phyloP scores from a whole-genome alignment of 2,797 vertebrate genomes.

The Sebastes minor region DNA sequence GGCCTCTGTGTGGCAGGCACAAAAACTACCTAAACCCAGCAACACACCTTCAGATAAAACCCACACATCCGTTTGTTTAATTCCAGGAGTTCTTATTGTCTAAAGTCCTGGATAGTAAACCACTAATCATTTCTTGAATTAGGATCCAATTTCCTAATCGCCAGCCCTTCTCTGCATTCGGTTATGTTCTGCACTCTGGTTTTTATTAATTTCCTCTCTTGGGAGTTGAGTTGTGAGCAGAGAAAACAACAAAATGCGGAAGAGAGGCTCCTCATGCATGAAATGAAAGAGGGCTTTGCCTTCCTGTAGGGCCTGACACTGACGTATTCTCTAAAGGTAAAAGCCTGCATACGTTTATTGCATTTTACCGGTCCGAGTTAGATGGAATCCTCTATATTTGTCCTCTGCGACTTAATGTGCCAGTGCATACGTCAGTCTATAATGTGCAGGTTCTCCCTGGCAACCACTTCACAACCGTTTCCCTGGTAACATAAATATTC shows the following conservation, averaged over 20 bases:
- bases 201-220: conserved; percentile 56
- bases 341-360: conserved; percentile 21
- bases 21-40: neutral
- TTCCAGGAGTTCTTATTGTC: conserved; percentile 9
- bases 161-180: conserved; percentile 26
- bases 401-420: conserved; percentile 18
- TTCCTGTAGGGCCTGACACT: conserved; percentile 36
- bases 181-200: conserved; percentile 14
- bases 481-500: conserved; percentile 34
- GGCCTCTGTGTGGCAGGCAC: neutral
- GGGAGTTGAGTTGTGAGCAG: conserved; percentile 45
- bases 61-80: neutral
- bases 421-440: conserved; percentile 8
- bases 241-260: conserved; percentile 41
- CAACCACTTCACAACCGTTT: conserved; percentile 47
- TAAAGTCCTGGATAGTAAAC: conserved; percentile 15
- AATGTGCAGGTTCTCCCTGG: conserved; percentile 15
- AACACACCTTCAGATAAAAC: neutral
- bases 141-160: conserved; percentile 56
- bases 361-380: neutral
- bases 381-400: conserved; percentile 5
- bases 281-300: conserved; percentile 59
- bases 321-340: conserved; percentile 34
- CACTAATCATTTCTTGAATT: conserved; percentile 47
- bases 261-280: conserved; percentile 60